Base-by-base conservation (phyloP, 2,113 vertebrate species). In the Pollachius pollachius region DNA sequence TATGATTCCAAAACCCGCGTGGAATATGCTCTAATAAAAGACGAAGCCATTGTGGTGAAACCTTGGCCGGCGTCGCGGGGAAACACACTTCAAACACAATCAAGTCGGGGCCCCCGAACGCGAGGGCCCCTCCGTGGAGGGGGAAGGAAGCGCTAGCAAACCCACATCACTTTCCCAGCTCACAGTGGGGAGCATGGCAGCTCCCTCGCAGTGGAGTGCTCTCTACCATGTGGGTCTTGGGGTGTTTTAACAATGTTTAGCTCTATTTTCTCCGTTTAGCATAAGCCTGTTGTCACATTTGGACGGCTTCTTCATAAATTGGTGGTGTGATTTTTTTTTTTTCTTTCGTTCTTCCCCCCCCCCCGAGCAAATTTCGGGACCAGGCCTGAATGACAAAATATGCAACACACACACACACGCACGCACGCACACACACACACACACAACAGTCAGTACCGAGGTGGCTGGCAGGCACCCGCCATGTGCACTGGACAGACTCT, bases 211-310 rank as follows among this genome's bases (percentile, higher is more conserved):
- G 90, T 87, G 77, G 84, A 87, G 90, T 86, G 80, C 89, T 88
- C 91, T 81, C 87, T 89, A 92, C 91, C 92, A 93, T 93, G 92
- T 93, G 92, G 90, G 91, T 90, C 92, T 92, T 90, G 91, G 92
- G 92, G 92, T 92, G 90, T 93, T 92, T 93, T 89, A 89, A 92
- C 92, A 93, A 93, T 93, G 92, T 93, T 93, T 93, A 92, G 89
- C 91, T 91, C 88, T 91, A 92, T 93, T 92, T 93, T 89, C 92
- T 89, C 88, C 90, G 77, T 90, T 90, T 89, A 93, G 86, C 92
- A 93, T 93, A 93, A 90, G 92, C 92, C 91, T 89, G 90, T 90
- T 93, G 92, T 92, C 92, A 92, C 92, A 92, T 93, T 93, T 93
- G 92, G 92, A 92, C 80, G 89, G 85, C 88, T 89, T 88, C 90